phyloP scores from a whole-genome alignment of 2,888 invertebrate genomes.

The Scaptomyza reducta region DNA sequence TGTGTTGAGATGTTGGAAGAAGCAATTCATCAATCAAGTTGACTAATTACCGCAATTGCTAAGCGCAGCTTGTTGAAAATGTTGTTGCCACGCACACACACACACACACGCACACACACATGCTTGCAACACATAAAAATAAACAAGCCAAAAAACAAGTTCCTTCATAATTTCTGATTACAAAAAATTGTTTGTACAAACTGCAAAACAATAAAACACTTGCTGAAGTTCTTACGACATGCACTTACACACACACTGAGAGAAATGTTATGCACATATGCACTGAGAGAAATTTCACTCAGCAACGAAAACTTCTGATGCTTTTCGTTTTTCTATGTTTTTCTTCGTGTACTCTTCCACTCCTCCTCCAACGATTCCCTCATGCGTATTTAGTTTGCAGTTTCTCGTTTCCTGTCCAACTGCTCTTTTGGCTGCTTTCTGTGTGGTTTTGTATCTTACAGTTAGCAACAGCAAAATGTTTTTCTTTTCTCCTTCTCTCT shows the following conservation, averaged over 20 bases:
- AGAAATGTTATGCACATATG: neutral
- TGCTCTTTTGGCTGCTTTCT: slow-evolving; percentile 30
- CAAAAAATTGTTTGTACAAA: slow-evolving; percentile 59
- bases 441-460: slow-evolving; percentile 44
- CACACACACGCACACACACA: neutral
- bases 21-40: slow-evolving; percentile 71
- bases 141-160: slow-evolving; percentile 57
- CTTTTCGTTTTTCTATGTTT: neutral
- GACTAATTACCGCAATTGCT: slow-evolving; percentile 71
- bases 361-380: neutral
- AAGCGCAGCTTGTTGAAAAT: slow-evolving; percentile 21
- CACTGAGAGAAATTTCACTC: neutral
- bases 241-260: neutral
- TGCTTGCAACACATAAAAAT: slow-evolving; percentile 31
- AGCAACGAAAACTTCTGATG: neutral
- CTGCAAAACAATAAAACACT: slow-evolving; percentile 54
- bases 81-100: slow-evolving; percentile 14
- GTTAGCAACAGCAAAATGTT: slow-evolving; percentile 8
- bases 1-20: slow-evolving; percentile 11
- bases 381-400: slow-evolving; percentile 25
- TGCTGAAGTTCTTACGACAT: slow-evolving; percentile 47
- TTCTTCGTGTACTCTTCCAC: neutral
- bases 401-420: slow-evolving; percentile 40
- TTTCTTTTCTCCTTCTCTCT: neutral
- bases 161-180: slow-evolving; percentile 76